These are phyloP conservation scores for Rhodinocichla rosea DNA, from an alignment of 2,113 vertebrate genomes.

Conservation along the genomic window DNA sequence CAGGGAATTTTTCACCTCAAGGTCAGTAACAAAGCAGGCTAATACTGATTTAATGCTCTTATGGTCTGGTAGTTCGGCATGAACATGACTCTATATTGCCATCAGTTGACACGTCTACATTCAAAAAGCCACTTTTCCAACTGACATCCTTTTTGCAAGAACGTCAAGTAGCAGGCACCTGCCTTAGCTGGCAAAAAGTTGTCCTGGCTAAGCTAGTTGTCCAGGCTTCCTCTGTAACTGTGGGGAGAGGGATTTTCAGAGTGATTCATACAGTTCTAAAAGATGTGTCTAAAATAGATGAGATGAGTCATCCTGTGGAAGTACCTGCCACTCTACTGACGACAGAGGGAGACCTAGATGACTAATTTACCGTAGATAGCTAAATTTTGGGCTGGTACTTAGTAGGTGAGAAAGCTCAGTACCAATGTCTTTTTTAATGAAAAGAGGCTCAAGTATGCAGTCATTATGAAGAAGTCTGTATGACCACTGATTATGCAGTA, in stretches of 20 bases:
- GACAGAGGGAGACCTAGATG: constrained; percentile 55
- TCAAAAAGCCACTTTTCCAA: neutral
- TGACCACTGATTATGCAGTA: neutral
- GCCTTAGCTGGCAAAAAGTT: neutral
- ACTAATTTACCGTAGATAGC: constrained; percentile 38
- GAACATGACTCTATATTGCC: neutral
- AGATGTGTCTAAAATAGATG: constrained; percentile 52
- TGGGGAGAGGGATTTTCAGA: constrained; percentile 22
- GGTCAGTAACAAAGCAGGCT: neutral
- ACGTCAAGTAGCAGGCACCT: neutral
- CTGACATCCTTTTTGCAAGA: neutral
- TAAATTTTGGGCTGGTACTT: neutral
- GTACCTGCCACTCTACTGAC: constrained; percentile 50
- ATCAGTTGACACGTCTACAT: neutral
- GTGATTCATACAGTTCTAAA: constrained; percentile 36
- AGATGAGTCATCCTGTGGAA: constrained; percentile 44
- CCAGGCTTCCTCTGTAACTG: neutral
- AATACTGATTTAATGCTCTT: neutral
- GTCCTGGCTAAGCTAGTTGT: neutral
- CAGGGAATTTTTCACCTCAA: neutral
- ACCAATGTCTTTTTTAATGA: neutral
- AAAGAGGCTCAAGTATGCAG: neutral
- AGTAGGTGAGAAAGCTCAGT: neutral
- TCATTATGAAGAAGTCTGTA: neutral
- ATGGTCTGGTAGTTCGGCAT: neutral